phyloP scores from a whole-genome alignment of 2,888 invertebrate genomes.

The Caradrina kadenii region DNA sequence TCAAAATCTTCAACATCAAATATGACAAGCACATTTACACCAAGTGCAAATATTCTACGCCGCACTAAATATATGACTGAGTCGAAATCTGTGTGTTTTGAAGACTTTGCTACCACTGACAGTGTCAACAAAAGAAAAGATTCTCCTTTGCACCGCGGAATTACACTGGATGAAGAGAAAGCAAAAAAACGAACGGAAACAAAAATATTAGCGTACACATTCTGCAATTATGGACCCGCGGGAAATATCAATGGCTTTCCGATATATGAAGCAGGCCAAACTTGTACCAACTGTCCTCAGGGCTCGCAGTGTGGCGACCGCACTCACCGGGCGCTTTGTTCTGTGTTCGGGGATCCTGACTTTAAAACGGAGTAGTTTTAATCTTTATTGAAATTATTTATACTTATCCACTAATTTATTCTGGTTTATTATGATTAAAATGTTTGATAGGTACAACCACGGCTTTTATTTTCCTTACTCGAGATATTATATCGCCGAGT shows the following conservation, averaged over 20 bases:
- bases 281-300: constrained; percentile 83
- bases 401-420: neutral
- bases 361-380: constrained; percentile 17
- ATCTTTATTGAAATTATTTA: neutral
- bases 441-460: neutral
- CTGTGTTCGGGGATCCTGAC: constrained; percentile 82
- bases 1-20: neutral
- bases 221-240: constrained; percentile 88
- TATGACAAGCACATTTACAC: constrained; percentile 14
- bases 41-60: constrained; percentile 73
- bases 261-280: constrained; percentile 82
- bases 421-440: neutral
- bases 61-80: constrained; percentile 79
- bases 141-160: constrained; percentile 81
- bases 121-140: constrained; percentile 62
- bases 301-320: constrained; percentile 82
- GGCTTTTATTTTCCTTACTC: neutral
- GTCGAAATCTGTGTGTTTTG: constrained; percentile 64
- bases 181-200: constrained; percentile 70
- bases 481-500: too few species aligned
- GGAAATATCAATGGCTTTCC: constrained; percentile 87
- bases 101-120: constrained; percentile 72
- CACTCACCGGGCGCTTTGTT: constrained; percentile 83
- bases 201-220: constrained; percentile 83
- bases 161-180: constrained; percentile 56